Conservation (phyloP, 92 coral and sea anemone genomes). For the Pocillopora grandis region DNA sequence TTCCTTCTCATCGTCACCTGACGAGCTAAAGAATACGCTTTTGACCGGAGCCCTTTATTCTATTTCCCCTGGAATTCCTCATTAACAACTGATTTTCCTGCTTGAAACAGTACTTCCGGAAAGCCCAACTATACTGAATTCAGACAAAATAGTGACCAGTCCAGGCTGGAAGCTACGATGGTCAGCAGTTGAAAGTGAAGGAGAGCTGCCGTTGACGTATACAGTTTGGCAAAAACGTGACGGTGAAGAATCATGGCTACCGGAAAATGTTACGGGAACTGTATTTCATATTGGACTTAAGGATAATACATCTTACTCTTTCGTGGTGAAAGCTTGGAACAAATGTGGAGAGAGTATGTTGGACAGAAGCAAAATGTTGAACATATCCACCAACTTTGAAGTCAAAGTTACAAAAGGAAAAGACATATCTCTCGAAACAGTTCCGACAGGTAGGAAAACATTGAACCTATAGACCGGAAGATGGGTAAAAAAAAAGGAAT, state of each 20-base stretch:
- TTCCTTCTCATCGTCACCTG: too few species aligned
- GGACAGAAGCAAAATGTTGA: neutral
- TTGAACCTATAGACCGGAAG: too few species aligned
- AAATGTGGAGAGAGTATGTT: conserved; percentile 40
- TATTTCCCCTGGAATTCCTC: neutral
- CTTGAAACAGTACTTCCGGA: conserved; percentile 3
- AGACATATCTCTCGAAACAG: neutral
- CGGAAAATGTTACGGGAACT: conserved; percentile 19
- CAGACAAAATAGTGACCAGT: neutral
- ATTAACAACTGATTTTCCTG: neutral
- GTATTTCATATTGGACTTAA: conserved; percentile 5
- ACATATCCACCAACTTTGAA: conserved; percentile 10
- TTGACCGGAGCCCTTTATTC: too few species aligned
- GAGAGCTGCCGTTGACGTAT: neutral
- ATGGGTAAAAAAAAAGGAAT: too few species aligned
- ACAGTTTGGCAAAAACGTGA: conserved; percentile 5
- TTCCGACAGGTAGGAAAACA: neutral
- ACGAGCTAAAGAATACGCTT: too few species aligned
- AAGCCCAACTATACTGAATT: conserved; percentile 30
- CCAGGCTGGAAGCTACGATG: conserved; percentile 27
- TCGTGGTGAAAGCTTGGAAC: conserved; percentile 45
- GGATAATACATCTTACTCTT: conserved; percentile 11
- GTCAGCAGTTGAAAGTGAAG: conserved; percentile 23
- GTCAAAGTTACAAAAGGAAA: neutral
- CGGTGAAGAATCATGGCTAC: conserved; percentile 11